Conservation (phyloP, 2,888 invertebrate genomes). For the Automeris io region DNA sequence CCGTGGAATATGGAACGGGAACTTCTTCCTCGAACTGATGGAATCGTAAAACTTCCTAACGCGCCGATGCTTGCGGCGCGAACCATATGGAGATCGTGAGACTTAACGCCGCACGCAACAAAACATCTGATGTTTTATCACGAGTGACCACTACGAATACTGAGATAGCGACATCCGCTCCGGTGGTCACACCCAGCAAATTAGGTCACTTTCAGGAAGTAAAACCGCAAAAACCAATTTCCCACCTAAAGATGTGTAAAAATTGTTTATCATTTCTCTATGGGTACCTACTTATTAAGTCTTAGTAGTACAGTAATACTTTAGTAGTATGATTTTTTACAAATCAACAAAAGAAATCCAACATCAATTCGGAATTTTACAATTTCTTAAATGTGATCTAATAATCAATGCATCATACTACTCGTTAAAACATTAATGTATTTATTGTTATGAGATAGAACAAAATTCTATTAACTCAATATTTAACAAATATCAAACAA, state of each 20-base stretch:
- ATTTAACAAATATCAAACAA: too few relatives aligned
- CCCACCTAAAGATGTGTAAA: conserved; percentile 20
- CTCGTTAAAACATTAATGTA: too few relatives aligned
- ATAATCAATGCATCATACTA: too few relatives aligned
- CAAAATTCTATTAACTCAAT: too few relatives aligned
- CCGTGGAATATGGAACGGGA: conserved; percentile 35
- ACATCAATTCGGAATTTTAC: too few relatives aligned
- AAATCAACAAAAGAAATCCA: too few relatives aligned
- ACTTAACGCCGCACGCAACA: conserved; percentile 26
- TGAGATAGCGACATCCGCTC: conserved; percentile 61
- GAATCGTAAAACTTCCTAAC: conserved; percentile 32
- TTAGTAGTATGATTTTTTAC: too few relatives aligned
- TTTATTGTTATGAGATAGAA: too few relatives aligned
- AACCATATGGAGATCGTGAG: conserved; percentile 51
- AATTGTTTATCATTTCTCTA: background rate
- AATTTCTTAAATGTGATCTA: too few relatives aligned
- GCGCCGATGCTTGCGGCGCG: conserved; percentile 17
- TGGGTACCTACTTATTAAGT: conserved; percentile 4
- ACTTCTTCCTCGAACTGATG: conserved; percentile 37
- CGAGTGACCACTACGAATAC: conserved; percentile 30
- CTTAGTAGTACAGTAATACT: too few relatives aligned
- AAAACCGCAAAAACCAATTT: conserved; percentile 57
- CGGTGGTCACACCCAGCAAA: conserved; percentile 38
- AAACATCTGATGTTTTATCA: conserved; percentile 53
- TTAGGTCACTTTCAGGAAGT: conserved; percentile 61